Base-by-base conservation (phyloP, 2,888 invertebrate species). In the Pseudeuparius sepicola region DNA sequence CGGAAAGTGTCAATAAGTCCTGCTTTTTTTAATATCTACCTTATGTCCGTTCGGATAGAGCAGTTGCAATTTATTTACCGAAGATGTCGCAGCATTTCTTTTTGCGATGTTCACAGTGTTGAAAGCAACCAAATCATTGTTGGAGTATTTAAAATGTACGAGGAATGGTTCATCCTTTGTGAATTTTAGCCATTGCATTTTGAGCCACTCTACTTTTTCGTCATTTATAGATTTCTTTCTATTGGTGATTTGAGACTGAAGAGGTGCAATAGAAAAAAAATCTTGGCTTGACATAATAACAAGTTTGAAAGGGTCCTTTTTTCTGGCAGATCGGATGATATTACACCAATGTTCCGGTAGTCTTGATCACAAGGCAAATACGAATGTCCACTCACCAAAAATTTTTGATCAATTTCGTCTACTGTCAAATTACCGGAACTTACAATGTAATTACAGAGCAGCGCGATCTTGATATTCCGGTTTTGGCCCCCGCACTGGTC, bases 161-260 rank as follows among this genome's bases (percentile, higher is more conserved):
- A n/a, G 11, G 11, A 37, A 27, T 27, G 28, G 31, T 32, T 37
- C 27, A 25, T 37, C 15, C 10, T 26, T 26, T 27, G 23, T 37
- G 16, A 32, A 37, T n/a, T 32, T 37, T 23, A 37, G 23, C 27
- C 32, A 37, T 26, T 37, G 37, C 10, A 37, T 37, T 37, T 32
- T 37, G 12, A 37, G 27, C 23, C 37, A 37, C 23, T 37, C 28
- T 13, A 28, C 37, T 37, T 32, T 37, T 17, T 13, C 26, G 20
- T 17, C 32, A 17, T 27, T 13, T 32, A 11, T 26, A 7, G 25
- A 24, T 37, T 37, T 37, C 20, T n/a, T 32, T 31, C 37, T 31
- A 11, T 31, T 37, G 17, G 23, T 37, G 5, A 37, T 32, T 27
- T 31, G 32, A 4, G 20, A 12, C 14, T 37, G 26, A 17, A 37